Conservation (phyloP, 2,113 vertebrate genomes). For the Pseudorasbora parva region DNA sequence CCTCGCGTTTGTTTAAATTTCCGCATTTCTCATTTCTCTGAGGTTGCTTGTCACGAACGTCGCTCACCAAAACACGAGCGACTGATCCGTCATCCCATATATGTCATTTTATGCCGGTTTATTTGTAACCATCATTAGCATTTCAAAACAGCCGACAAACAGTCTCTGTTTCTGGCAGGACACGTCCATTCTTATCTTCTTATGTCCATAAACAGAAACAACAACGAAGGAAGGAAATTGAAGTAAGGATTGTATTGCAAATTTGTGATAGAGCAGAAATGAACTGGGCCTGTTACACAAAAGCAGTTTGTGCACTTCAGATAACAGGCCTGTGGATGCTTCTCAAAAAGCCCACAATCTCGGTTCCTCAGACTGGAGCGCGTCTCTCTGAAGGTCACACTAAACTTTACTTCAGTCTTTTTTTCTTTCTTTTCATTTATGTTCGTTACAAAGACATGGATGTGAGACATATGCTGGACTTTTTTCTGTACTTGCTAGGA, state of each 20-base stretch:
- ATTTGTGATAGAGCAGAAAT: slow-evolving; percentile 15
- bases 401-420: not conserved
- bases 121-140: slow-evolving; percentile 30
- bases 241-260: not conserved
- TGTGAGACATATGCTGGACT: not conserved
- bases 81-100: slow-evolving; percentile 46
- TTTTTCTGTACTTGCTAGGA: not conserved
- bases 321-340: not conserved
- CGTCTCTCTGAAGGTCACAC: not conserved
- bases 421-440: not conserved
- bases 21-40: not conserved
- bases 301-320: not conserved
- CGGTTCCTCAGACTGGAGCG: not conserved
- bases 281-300: not conserved
- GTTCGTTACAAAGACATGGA: not conserved
- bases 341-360: not conserved
- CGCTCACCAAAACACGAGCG: not conserved
- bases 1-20: not conserved
- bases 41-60: slow-evolving; percentile 9
- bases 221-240: not conserved
- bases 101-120: slow-evolving; percentile 45
- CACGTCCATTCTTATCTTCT: slow-evolving; percentile 38
- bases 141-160: slow-evolving; percentile 53
- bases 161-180: slow-evolving; percentile 20
- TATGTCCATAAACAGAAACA: slow-evolving; percentile 25